Evolutionary conservation across 2,888 invertebrate species (phyloP).

Genomic region (Phania funesta): DNA sequence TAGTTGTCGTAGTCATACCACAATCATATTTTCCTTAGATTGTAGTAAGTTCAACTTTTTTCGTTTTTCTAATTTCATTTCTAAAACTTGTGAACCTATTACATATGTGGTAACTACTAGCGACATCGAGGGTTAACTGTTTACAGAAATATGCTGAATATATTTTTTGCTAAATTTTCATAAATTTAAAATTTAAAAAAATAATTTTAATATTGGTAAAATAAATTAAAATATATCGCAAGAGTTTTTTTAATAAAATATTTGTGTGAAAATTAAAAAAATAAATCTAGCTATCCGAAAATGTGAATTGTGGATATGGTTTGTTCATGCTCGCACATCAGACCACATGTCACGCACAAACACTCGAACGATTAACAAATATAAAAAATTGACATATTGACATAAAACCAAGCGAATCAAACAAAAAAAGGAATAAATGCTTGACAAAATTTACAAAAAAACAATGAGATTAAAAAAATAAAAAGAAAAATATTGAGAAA

Average conservation of each 20-base stretch:
- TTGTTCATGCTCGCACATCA: neutral
- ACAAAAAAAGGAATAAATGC: slow-evolving; percentile 25
- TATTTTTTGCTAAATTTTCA: no score
- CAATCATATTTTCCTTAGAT: no score
- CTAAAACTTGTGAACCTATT: no score
- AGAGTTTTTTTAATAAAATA: slow-evolving; percentile 53
- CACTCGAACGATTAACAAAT: slow-evolving; percentile 19
- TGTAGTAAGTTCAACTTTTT: no score
- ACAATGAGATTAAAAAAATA: slow-evolving; percentile 6
- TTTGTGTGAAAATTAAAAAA: no score
- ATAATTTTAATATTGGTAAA: neutral
- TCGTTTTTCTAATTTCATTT: no score
- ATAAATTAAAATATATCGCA: neutral
- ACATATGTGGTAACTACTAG: no score
- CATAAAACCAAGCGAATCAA: slow-evolving; percentile 40
- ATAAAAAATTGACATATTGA: slow-evolving; percentile 64
- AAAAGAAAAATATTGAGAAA: slow-evolving; percentile 3
- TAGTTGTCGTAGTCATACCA: no score
- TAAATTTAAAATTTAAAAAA: no score
- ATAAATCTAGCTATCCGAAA: slow-evolving; percentile 30
- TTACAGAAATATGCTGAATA: no score
- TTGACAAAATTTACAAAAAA: slow-evolving; percentile 29
- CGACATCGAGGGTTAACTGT: no score
- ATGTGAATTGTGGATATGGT: neutral
- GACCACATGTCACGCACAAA: slow-evolving; percentile 47